Conservation (phyloP, 1,140 invertebrate genomes). For the Babylonia areolata region DNA sequence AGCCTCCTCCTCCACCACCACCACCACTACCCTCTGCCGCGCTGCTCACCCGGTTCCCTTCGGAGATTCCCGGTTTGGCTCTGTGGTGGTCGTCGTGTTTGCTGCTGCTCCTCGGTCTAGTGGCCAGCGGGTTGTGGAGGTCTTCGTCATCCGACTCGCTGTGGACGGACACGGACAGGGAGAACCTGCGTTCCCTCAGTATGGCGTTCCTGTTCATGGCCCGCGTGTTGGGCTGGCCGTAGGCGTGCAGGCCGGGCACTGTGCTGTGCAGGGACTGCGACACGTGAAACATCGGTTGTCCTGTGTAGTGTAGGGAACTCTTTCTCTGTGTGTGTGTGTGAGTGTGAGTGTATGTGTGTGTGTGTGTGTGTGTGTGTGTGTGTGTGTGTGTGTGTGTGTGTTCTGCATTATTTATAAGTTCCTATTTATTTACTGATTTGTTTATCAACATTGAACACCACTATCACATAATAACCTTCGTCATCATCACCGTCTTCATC, state of each 20-base stretch:
- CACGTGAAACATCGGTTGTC: too few species aligned
- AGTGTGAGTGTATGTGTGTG: too few species aligned
- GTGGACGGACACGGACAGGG: not conserved
- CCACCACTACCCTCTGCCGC: not conserved
- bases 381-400: too few species aligned
- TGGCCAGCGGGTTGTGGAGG: not conserved
- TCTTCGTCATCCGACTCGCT: not conserved
- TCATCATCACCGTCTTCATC: too few species aligned
- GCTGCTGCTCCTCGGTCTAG: not conserved
- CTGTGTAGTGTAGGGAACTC: too few species aligned
- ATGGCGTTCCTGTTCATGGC: slow-evolving; percentile 35
- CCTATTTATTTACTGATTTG: too few species aligned
- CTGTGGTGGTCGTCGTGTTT: not conserved
- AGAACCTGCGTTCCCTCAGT: slow-evolving; percentile 23
- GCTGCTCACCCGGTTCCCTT: not conserved
- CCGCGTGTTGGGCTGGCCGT: slow-evolving; percentile 27
- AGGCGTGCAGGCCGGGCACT: slow-evolving; percentile 17
- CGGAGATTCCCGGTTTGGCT: not conserved
- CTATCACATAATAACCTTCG: too few species aligned
- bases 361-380: too few species aligned
- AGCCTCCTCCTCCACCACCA: too few species aligned
- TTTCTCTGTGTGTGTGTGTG: too few species aligned
- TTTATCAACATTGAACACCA: too few species aligned
- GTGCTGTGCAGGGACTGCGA: slow-evolving; percentile 27
- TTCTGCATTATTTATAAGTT: too few species aligned